A percentile compares a stretch with the other conserved stretches of the same genome.
Evolutionary conservation across 2,888 invertebrate species (phyloP).

Genomic region (Melanostoma mellinum): DNA sequence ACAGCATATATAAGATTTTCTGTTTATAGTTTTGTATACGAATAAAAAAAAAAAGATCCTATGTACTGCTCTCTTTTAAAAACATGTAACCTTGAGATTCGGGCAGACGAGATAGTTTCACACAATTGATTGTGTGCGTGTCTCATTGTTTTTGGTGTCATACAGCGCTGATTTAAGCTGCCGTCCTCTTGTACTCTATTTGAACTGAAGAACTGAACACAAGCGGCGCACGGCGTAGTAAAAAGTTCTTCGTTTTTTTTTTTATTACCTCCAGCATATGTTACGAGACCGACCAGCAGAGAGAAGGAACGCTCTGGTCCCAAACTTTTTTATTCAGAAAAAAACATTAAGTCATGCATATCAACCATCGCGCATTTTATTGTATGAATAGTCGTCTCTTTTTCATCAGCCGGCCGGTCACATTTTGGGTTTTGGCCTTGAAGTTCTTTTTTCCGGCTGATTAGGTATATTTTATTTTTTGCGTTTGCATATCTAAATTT

Average conservation of each 20-base stretch:
- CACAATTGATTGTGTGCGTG: not conserved
- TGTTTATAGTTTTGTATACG: not conserved
- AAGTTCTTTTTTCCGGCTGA: slow-evolving; percentile 50
- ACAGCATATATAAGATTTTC: not conserved
- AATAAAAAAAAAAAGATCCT: too few species aligned
- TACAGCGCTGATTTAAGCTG: slow-evolving; percentile 43
- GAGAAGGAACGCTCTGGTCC: not conserved
- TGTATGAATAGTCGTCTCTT: slow-evolving; percentile 22
- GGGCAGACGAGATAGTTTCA: slow-evolving; percentile 39
- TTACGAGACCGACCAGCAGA: not conserved
- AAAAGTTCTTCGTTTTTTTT: slow-evolving; percentile 17
- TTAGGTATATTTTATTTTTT: slow-evolving; percentile 28
- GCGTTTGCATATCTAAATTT: slow-evolving; percentile 7
- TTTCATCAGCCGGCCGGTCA: slow-evolving; percentile 19
- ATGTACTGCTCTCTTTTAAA: slow-evolving; percentile 11
- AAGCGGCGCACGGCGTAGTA: slow-evolving; percentile 33
- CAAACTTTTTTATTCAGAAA: slow-evolving; percentile 21
- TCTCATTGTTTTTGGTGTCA: slow-evolving; percentile 48
- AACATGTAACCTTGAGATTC: slow-evolving; percentile 48
- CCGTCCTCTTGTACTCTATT: slow-evolving; percentile 35
- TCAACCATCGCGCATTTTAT: slow-evolving; percentile 19
- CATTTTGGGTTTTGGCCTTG: slow-evolving; percentile 59
- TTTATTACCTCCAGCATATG: not conserved
- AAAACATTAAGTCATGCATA: slow-evolving; percentile 14
- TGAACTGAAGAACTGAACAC: slow-evolving; percentile 23